These are phyloP conservation scores for Aphelinus atriplicis DNA, from an alignment of 1,140 invertebrate species.

Conservation along the genomic window DNA sequence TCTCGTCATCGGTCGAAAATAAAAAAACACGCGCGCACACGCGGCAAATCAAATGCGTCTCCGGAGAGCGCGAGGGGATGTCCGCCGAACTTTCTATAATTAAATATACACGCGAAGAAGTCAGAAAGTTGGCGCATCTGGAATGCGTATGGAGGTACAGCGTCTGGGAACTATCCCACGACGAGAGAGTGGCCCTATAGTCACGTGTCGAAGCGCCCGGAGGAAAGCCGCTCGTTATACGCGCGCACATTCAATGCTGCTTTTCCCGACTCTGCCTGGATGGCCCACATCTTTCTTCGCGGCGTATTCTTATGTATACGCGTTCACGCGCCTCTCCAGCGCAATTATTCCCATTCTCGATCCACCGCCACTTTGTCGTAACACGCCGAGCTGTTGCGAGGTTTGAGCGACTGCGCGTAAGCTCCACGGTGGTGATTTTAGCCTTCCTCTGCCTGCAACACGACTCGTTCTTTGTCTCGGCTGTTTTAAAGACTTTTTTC, in stretches of 20 bases:
- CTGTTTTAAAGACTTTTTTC: too few relatives aligned
- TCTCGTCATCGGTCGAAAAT: too few relatives aligned
- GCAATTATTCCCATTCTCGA: background rate
- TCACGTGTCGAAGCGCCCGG: constrained; percentile 13
- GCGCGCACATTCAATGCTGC: constrained; percentile 8
- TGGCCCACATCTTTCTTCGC: background rate
- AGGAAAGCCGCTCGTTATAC: constrained; percentile 37
- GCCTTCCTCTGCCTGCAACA: too few relatives aligned
- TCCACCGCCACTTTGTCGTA: background rate
- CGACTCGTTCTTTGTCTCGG: too few relatives aligned
- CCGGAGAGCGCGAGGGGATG: too few relatives aligned
- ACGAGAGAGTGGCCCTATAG: constrained; percentile 41
- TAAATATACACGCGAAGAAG: constrained; percentile 34
- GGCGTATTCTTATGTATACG: background rate
- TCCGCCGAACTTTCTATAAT: constrained; percentile 33
- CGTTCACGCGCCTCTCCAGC: background rate
- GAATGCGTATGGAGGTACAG: constrained; percentile 45
- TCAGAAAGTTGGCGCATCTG: constrained; percentile 28
- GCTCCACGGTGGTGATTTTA: too few relatives aligned
- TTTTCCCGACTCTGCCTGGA: constrained; percentile 4
- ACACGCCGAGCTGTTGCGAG: background rate
- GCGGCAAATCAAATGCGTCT: background rate
- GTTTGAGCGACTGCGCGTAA: background rate
- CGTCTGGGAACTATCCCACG: constrained; percentile 63
- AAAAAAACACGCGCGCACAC: background rate